These are phyloP conservation scores for Tenualosa thibaudeaui DNA, from an alignment of 2,797 vertebrate genomes.

Conservation along the genomic window DNA sequence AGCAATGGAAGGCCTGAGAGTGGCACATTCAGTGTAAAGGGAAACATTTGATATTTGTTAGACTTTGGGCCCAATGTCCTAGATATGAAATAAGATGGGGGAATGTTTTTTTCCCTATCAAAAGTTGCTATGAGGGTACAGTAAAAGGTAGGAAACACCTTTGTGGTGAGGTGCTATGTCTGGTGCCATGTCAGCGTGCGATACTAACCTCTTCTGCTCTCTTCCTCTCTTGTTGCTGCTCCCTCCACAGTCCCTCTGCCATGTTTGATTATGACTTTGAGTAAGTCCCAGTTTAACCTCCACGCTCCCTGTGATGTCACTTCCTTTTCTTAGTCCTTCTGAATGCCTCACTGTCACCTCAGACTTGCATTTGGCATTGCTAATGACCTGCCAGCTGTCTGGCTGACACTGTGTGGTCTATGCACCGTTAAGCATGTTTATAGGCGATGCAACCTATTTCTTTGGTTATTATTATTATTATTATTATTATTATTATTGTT, in stretches of 20 bases:
- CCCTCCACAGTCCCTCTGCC: slow-evolving; percentile 93
- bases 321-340: slow-evolving; percentile 49
- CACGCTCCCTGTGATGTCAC: slow-evolving; percentile 81
- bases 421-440: background rate
- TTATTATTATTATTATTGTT: background rate
- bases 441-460: background rate
- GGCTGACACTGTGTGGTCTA: background rate
- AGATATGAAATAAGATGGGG: too few relatives aligned
- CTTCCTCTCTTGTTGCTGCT: slow-evolving; percentile 92
- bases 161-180: background rate
- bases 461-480: background rate
- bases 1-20: background rate
- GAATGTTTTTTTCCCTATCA: background rate
- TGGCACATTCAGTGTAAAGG: background rate
- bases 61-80: too few relatives aligned
- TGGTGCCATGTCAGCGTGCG: slow-evolving; percentile 46
- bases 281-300: slow-evolving; percentile 94
- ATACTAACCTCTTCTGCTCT: slow-evolving; percentile 56
- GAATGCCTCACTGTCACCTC: slow-evolving; percentile 23
- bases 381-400: background rate
- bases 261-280: slow-evolving; percentile 99
- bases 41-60: too few relatives aligned
- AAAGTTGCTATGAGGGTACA: background rate
- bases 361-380: background rate
- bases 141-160: background rate